A percentile compares a stretch with the other conserved stretches of the same genome.
Conservation (phyloP, 2,797 vertebrate species). For the Ptychobarbus kaznakovi region DNA sequence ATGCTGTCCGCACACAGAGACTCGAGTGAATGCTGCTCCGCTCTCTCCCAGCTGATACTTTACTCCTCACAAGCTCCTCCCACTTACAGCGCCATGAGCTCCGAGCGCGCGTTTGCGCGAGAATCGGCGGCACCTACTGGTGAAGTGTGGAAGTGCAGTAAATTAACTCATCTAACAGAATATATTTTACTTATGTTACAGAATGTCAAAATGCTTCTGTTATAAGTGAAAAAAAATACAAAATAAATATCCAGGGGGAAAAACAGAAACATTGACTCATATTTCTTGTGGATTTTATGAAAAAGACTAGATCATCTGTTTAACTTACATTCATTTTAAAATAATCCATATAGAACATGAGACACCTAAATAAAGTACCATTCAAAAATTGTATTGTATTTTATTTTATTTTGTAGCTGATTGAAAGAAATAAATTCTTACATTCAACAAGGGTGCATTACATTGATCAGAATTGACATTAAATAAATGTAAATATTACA, state of each 20-base stretch:
- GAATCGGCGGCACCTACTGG: conserved; percentile 72
- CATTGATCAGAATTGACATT: neutral
- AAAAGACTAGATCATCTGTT: neutral
- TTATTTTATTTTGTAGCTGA: neutral
- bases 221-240: too few relatives aligned
- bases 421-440: neutral
- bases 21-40: conserved; percentile 70
- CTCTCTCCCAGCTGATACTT: conserved; percentile 80
- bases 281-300: neutral
- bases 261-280: neutral
- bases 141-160: conserved; percentile 50
- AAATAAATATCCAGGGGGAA: neutral
- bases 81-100: conserved; percentile 66
- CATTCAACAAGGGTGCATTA: neutral
- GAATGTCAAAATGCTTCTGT: too few relatives aligned
- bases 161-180: neutral
- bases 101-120: conserved; percentile 53
- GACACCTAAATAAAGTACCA: neutral
- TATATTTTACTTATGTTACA: too few relatives aligned
- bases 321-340: neutral
- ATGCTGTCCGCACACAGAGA: conserved; percentile 63
- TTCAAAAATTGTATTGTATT: neutral
- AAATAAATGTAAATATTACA: neutral
- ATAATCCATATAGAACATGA: neutral
- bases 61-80: conserved; percentile 80